These are phyloP conservation scores for Lordiphosa collinella DNA, from an alignment of 1,140 invertebrate species.

Conservation along the genomic window DNA sequence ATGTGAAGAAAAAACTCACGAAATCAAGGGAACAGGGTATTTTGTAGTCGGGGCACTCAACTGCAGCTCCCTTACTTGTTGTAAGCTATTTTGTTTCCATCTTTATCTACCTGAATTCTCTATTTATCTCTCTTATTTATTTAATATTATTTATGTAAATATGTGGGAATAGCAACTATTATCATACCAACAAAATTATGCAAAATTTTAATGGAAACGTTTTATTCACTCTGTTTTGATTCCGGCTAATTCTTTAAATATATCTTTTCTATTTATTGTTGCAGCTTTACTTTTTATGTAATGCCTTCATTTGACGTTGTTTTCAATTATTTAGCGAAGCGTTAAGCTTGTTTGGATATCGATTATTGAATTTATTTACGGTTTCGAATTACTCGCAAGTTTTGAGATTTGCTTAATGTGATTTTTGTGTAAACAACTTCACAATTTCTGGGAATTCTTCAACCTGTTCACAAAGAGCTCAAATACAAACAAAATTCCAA, in stretches of 20 bases:
- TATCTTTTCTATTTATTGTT: too few species aligned
- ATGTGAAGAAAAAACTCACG: too few species aligned
- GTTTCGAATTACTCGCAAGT: conserved; percentile 24
- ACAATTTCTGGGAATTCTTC: conserved; percentile 30
- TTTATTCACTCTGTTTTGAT: too few species aligned
- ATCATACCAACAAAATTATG: too few species aligned
- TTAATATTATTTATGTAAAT: conserved; percentile 65
- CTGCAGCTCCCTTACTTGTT: too few species aligned
- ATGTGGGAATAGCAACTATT: background rate
- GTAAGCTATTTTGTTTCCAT: too few species aligned
- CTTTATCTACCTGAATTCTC: background rate
- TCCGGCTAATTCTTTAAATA: too few species aligned
- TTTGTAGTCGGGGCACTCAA: too few species aligned
- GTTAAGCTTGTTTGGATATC: conserved; percentile 42
- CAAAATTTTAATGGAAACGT: too few species aligned
- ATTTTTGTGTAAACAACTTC: conserved; percentile 14
- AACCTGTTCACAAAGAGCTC: conserved; percentile 33
- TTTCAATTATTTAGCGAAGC: conserved; percentile 30
- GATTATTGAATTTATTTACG: conserved; percentile 31
- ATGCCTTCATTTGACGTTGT: background rate
- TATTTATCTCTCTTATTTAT: conserved; percentile 24
- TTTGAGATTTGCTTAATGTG: background rate
- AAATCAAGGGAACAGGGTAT: too few species aligned
- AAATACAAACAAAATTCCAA: conserved; percentile 25
- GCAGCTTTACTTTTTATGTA: conserved; percentile 1